phyloP scores from a whole-genome alignment of 2,113 vertebrate genomes.

The Gopherus evgoodei region DNA sequence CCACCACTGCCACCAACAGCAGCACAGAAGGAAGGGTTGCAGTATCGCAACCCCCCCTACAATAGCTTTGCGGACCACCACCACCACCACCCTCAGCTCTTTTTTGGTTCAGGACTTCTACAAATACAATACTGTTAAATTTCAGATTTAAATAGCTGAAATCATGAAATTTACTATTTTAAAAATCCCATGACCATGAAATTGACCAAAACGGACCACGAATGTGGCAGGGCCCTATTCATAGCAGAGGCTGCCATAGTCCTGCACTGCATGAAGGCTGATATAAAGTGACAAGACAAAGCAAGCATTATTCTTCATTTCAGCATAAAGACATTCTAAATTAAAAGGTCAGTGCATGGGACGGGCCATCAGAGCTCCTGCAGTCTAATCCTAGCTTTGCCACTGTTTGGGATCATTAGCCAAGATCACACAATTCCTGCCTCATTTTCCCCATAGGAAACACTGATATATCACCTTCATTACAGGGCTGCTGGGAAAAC shows the following conservation, averaged over 20 bases:
- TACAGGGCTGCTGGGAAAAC: not conserved
- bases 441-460: not conserved
- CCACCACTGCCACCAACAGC: too few species aligned
- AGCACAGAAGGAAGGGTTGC: too few species aligned
- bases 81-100: rapidly evolving
- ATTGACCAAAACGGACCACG: too few species aligned
- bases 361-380: not conserved
- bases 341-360: not conserved
- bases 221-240: too few species aligned
- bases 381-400: not conserved
- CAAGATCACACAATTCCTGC: not conserved
- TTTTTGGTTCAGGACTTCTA: too few species aligned
- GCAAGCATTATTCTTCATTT: not conserved
- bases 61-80: too few species aligned
- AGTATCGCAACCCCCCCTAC: too few species aligned
- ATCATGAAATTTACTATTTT: too few species aligned
- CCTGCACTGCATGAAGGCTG: not conserved
- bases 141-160: too few species aligned
- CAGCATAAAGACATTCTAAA: not conserved
- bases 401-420: not conserved
- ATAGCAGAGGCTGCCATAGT: not conserved
- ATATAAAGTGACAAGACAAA: not conserved
- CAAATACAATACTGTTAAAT: too few species aligned
- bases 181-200: too few species aligned
- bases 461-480: not conserved